Percentiles rank a stretch among this genome's conserved stretches.
Evolutionary conservation across 2,113 vertebrate species (phyloP).

Genomic region (Daphoenositta chrysoptera): DNA sequence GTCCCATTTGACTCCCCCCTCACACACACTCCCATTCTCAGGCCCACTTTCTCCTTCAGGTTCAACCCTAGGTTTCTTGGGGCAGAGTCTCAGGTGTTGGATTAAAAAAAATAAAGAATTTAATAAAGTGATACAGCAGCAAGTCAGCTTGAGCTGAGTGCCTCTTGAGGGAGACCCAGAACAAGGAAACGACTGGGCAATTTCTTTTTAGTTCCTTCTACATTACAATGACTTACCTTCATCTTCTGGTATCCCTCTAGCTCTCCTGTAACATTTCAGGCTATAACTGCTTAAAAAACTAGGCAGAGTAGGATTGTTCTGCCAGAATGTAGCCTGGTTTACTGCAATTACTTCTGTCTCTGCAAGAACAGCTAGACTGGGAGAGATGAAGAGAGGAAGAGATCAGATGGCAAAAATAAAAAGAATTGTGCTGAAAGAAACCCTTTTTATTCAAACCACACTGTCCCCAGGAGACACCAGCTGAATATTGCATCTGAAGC

Average conservation of each 20-base stretch:
- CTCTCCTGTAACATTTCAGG: neutral
- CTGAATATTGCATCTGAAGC: neutral
- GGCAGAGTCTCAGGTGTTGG: neutral
- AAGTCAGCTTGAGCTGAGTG: neutral
- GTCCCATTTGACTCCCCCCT: neutral
- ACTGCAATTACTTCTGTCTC: neutral
- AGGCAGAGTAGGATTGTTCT: neutral
- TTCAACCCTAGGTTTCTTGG: neutral
- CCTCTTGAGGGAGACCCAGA: neutral
- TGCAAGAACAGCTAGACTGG: neutral
- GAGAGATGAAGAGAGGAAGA: neutral
- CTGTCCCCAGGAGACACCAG: neutral
- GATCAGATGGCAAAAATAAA: slow-evolving; percentile 12
- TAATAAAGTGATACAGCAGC: neutral
- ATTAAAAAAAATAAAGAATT: neutral
- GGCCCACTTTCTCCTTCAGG: neutral
- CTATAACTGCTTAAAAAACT: neutral
- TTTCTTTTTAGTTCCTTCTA: neutral
- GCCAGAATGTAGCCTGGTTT: neutral
- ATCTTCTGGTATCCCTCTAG: neutral
- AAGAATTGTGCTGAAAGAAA: neutral
- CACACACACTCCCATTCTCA: neutral
- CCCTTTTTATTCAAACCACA: neutral
- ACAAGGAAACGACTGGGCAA: neutral
- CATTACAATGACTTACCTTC: neutral